Percentiles rank a stretch among this genome's conserved stretches.
Evolutionary conservation across 2,113 vertebrate species (phyloP).

Genomic region (Crotalus helleri): DNA sequence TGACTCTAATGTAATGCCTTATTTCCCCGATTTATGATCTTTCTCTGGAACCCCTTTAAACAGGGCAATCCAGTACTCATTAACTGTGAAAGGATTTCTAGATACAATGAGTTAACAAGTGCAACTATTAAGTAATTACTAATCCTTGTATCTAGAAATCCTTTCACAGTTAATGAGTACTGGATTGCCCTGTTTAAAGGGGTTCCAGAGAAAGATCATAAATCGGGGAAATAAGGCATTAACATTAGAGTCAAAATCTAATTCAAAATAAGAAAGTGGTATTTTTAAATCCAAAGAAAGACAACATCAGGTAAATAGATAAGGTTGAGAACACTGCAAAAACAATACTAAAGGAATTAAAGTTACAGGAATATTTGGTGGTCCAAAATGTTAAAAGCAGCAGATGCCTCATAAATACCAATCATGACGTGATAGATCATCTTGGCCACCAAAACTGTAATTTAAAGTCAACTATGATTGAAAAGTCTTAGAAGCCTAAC

Average conservation of each 20-base stretch:
- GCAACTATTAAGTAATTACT: too few species aligned
- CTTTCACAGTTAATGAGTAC: not conserved
- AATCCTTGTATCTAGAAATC: not conserved
- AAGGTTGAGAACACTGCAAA: not conserved
- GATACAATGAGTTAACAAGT: not conserved
- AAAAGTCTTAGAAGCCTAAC: too few species aligned
- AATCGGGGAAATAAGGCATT: not conserved
- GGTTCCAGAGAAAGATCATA: not conserved
- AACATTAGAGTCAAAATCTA: not conserved
- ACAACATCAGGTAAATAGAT: not conserved
- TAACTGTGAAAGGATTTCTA: not conserved
- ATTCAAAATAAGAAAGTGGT: not conserved
- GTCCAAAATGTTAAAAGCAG: not conserved
- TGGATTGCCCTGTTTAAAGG: not conserved
- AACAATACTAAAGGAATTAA: not conserved
- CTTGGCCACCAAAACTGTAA: not conserved
- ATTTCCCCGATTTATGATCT: not conserved
- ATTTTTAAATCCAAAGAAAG: not conserved
- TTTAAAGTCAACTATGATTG: too few species aligned
- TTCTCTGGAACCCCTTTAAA: not conserved
- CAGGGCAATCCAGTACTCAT: not conserved
- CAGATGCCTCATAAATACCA: not conserved
- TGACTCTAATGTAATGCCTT: not conserved
- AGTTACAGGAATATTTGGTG: not conserved
- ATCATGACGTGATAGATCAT: not conserved